Percentiles rank a stretch among this genome's conserved stretches.
These are phyloP conservation scores for Melieria crassipennis DNA, from an alignment of 2,888 invertebrate species.

Conservation along the genomic window DNA sequence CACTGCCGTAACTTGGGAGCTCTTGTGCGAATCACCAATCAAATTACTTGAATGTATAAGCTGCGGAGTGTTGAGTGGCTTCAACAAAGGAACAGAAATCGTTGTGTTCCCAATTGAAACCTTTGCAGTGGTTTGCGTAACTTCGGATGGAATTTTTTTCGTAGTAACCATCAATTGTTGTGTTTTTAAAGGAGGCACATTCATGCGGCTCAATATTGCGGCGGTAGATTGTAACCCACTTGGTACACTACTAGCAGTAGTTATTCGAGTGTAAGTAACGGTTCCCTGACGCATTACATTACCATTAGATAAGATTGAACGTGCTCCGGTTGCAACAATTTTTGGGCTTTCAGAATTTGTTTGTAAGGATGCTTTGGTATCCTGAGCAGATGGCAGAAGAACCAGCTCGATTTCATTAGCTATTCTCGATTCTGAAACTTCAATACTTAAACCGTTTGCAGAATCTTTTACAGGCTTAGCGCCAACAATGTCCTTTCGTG, in stretches of 20 bases:
- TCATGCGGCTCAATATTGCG: slow-evolving; percentile 25
- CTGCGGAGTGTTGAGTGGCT: slow-evolving; percentile 56
- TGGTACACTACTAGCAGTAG: slow-evolving; percentile 14
- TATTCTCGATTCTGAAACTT: too few species aligned
- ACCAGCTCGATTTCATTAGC: slow-evolving; percentile 25
- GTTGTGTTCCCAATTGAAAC: slow-evolving; percentile 65
- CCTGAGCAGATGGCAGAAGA: slow-evolving; percentile 16
- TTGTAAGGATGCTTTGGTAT: slow-evolving; percentile 7
- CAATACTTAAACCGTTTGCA: too few species aligned
- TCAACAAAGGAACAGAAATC: slow-evolving; percentile 65
- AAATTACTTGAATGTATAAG: slow-evolving; percentile 46
- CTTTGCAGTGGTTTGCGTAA: slow-evolving; percentile 70
- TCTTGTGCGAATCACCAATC: slow-evolving; percentile 28
- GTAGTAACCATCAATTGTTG: slow-evolving; percentile 54
- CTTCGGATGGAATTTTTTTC: slow-evolving; percentile 65
- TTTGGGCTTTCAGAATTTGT: slow-evolving; percentile 3
- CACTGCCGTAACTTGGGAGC: slow-evolving; percentile 39
- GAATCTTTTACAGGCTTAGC: too few species aligned
- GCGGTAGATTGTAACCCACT: slow-evolving; percentile 11
- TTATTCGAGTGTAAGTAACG: slow-evolving; percentile 24
- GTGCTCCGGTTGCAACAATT: slow-evolving; percentile 4
- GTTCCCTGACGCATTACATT: slow-evolving; percentile 27
- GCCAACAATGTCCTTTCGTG: too few species aligned
- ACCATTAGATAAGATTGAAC: neutral
- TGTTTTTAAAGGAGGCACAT: slow-evolving; percentile 46